These are phyloP conservation scores for Pangasianodon gigas DNA, from an alignment of 2,113 vertebrate species.

Conservation along the genomic window DNA sequence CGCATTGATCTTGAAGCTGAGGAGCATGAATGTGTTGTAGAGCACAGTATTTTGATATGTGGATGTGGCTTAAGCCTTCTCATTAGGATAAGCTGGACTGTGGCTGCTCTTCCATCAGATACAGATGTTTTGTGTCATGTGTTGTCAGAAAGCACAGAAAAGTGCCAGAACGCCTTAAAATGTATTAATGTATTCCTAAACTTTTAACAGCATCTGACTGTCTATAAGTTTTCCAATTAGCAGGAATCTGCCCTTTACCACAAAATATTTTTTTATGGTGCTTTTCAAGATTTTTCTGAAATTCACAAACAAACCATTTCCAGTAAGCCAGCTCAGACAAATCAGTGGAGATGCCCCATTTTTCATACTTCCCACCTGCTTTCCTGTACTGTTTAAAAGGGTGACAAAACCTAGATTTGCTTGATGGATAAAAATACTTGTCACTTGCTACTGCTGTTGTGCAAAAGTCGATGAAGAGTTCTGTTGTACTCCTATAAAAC, in stretches of 20 bases:
- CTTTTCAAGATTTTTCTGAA: conserved; percentile 2
- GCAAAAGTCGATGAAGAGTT: background rate
- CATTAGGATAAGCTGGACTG: background rate
- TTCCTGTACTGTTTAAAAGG: conserved; percentile 16
- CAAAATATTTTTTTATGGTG: background rate
- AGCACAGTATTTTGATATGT: background rate
- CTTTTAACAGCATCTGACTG: background rate
- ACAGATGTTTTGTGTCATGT: background rate
- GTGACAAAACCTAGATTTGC: fast-evolving
- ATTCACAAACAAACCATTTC: conserved; percentile 41
- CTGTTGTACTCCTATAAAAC: background rate
- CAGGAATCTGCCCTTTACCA: conserved; percentile 3
- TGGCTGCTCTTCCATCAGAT: background rate
- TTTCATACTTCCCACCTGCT: background rate
- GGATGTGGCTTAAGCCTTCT: background rate
- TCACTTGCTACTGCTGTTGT: conserved; percentile 30
- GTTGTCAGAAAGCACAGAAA: background rate
- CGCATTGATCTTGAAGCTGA: no score
- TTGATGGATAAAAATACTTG: background rate
- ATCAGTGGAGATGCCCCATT: conserved; percentile 27
- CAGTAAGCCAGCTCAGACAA: conserved; percentile 19
- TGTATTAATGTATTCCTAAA: background rate
- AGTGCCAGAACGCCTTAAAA: background rate
- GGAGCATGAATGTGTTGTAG: background rate
- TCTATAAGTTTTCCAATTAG: background rate